Conservation (phyloP, 2,113 vertebrate genomes). For the Elgaria multicarinata region DNA sequence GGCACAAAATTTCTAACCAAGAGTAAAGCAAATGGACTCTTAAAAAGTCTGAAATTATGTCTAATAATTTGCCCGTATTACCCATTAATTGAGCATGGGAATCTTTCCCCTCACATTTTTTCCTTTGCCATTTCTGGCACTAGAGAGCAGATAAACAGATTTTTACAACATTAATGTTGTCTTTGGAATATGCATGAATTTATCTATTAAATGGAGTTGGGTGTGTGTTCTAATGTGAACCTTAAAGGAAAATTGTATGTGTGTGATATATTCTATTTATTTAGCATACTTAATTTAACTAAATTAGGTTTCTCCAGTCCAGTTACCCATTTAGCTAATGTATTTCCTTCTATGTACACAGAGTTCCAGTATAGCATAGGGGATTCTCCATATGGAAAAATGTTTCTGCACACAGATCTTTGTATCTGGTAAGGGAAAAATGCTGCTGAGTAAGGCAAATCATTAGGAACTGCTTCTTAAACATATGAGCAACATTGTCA, state of each 20-base stretch:
- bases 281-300: neutral
- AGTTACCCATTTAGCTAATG: neutral
- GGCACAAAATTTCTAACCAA: constrained; percentile 8
- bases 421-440: neutral
- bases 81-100: neutral
- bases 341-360: neutral
- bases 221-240: neutral
- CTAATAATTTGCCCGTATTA: neutral
- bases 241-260: neutral
- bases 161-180: constrained; percentile 50
- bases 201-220: constrained; percentile 17
- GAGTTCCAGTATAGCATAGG: neutral
- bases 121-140: constrained; percentile 43
- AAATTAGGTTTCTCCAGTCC: neutral
- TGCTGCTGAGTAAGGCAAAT: neutral
- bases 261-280: neutral
- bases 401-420: neutral
- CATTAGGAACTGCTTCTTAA: neutral
- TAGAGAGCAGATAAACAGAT: constrained; percentile 41
- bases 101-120: constrained; percentile 45
- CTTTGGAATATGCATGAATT: constrained; percentile 44
- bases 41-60: constrained; percentile 3
- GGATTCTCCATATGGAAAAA: neutral
- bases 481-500: neutral
- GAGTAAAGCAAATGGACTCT: constrained; percentile 4